Percentiles rank a stretch among this genome's conserved stretches.
Evolutionary conservation across 2,113 vertebrate species (phyloP).

Genomic region (Naja naja): DNA sequence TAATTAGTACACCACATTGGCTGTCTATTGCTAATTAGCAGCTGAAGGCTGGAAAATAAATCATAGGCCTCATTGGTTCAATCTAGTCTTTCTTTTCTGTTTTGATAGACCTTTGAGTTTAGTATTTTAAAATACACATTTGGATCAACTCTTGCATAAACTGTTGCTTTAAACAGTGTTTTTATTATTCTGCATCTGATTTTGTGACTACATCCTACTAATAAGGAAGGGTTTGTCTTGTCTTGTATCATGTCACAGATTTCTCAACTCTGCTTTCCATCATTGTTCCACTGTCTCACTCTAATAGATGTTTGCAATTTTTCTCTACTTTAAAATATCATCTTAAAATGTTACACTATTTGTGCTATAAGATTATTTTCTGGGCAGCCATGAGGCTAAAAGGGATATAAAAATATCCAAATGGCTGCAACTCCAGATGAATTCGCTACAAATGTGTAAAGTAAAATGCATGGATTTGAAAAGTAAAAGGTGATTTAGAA

Average conservation of each 20-base stretch:
- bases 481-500: not conserved
- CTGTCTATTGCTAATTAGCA: not conserved
- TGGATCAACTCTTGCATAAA: not conserved
- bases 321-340: not conserved
- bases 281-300: not conserved
- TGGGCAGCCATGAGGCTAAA: not conserved
- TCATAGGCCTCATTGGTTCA: not conserved
- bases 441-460: not conserved
- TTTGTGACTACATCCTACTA: not conserved
- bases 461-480: not conserved
- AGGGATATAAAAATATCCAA: not conserved
- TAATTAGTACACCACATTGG: not conserved
- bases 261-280: conserved; percentile 8
- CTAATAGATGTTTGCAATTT: not conserved
- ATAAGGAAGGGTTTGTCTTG: not conserved
- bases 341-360: not conserved
- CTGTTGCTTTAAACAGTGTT: not conserved
- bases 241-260: not conserved
- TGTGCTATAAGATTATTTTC: not conserved
- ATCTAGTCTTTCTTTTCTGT: not conserved
- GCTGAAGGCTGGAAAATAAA: not conserved
- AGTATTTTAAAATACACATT: not conserved
- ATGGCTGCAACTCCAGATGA: not conserved
- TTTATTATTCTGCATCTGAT: not conserved
- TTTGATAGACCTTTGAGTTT: not conserved